Base-by-base conservation (phyloP, 2,797 vertebrate species). In the Ctenopoma multispine region DNA sequence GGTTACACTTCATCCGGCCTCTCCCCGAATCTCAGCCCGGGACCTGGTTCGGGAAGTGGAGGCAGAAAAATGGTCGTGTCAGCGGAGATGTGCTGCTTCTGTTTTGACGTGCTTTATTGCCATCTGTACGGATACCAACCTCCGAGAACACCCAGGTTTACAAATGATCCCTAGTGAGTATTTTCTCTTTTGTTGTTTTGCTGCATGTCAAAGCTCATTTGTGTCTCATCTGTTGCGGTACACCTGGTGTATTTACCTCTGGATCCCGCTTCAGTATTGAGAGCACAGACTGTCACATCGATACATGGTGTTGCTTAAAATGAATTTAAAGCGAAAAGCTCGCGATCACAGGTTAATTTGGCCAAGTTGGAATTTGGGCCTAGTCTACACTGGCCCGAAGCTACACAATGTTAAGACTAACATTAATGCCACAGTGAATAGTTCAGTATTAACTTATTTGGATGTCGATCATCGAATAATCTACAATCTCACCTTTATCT, bases 11-110 rank as follows among this genome's bases (percentile, higher is more conserved):
- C 91, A 88, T 90, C 90, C 84, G 95, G 92, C 92, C 95, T 96
- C 82, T 94, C 95, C 86, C 94, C 96, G 81, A 95, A 93, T 75
- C 93, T 95, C 78, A 95, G 92, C 88, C 94, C 95, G 70, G 95
- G 95, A 89, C 92, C 95, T 74, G 95, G 95, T 70, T 95, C 95
- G 87, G 95, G 95, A 89, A 95, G 95, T 83, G 95, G 95, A 85
- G 94, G 95, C 94, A 96, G 97, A 91, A 98, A 97, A 94, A 98
- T 98, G 97, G 96, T 98, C 78, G 97, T 98, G 76, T 97, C 96
- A 72, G 96, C 97, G 77, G 97, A 98, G 96, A 99, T 98, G 96
- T 98, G 97, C 94, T 98, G 96, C 96, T 98, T 98, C 95, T 99
- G 96, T 92, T 98, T 98, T 95, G 97, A 98, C 93, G 97, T 98